Conservation (phyloP, 2,888 invertebrate species). For the Conchocele bisecta region DNA sequence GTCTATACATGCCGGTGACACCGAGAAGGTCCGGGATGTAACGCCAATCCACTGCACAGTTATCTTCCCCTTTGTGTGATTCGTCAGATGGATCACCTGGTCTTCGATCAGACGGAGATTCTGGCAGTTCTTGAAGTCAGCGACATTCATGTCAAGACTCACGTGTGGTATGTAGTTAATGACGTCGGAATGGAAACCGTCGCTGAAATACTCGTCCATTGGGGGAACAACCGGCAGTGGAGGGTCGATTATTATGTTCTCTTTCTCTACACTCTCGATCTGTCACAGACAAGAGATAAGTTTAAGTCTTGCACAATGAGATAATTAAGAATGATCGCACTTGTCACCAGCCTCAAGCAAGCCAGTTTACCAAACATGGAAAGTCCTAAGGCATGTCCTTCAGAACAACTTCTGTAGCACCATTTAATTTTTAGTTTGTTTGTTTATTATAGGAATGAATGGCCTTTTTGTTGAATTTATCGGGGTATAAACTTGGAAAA, state of each 20-base stretch:
- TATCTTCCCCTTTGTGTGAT: slow-evolving; percentile 81
- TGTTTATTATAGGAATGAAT: too few relatives aligned
- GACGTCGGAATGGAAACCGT: slow-evolving; percentile 79
- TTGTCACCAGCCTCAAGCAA: too few relatives aligned
- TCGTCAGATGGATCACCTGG: slow-evolving; percentile 74
- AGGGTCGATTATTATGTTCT: slow-evolving; percentile 27
- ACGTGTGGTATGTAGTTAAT: slow-evolving; percentile 78
- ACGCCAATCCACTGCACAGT: slow-evolving; percentile 80
- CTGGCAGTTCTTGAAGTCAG: slow-evolving; percentile 79
- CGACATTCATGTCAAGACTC: slow-evolving; percentile 74
- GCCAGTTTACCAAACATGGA: too few relatives aligned
- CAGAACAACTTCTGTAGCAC: too few relatives aligned
- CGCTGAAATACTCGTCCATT: slow-evolving; percentile 81
- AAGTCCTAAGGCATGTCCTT: too few relatives aligned
- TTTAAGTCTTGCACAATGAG: too few relatives aligned
- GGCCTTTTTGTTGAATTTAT: too few relatives aligned
- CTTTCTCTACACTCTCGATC: too few relatives aligned
- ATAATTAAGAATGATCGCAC: too few relatives aligned
- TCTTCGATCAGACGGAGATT: slow-evolving; percentile 72
- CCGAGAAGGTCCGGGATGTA: slow-evolving; percentile 75
- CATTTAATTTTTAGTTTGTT: too few relatives aligned
- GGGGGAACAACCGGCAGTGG: slow-evolving; percentile 58
- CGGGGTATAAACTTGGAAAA: too few relatives aligned
- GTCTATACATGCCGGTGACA: slow-evolving; percentile 76
- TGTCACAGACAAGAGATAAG: too few relatives aligned